Conservation (phyloP, 2,888 invertebrate genomes). For the Eucera pruinosa region DNA sequence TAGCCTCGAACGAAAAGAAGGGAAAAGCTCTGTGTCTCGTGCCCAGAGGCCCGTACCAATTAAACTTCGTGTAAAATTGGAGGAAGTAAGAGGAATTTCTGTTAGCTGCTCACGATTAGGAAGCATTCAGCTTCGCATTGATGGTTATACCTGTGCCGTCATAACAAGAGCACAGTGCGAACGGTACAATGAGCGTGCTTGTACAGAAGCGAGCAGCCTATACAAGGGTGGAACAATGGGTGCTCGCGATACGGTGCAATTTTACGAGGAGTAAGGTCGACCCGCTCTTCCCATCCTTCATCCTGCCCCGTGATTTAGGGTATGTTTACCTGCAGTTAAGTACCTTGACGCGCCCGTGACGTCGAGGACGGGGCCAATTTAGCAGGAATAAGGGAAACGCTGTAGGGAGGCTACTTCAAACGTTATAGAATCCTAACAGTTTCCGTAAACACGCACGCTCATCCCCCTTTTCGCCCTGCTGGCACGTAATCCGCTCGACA, state of each 20-base stretch:
- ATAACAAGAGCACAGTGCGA: conserved; percentile 24
- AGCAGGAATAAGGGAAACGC: conserved; percentile 68
- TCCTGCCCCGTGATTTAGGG: conserved; percentile 73
- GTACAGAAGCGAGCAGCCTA: conserved; percentile 46
- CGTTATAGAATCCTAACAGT: conserved; percentile 72
- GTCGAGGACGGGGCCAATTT: conserved; percentile 68
- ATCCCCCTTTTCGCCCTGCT: conserved; percentile 37
- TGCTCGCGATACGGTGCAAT: conserved; percentile 61
- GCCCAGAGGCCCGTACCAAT: conserved; percentile 3
- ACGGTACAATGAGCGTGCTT: conserved; percentile 18
- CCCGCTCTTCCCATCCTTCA: conserved; percentile 33
- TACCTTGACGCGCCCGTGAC: conserved; percentile 76
- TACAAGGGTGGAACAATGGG: conserved; percentile 60
- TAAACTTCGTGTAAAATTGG: neutral
- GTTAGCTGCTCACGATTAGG: conserved; percentile 1
- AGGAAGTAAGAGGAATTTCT: neutral
- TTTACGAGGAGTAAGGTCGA: conserved; percentile 70
- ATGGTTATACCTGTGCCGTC: conserved; percentile 43
- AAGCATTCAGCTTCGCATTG: conserved; percentile 3
- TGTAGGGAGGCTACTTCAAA: conserved; percentile 66
- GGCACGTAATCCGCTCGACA: conserved; percentile 55
- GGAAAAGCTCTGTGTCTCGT: neutral
- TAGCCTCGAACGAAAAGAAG: no score
- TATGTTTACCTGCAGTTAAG: conserved; percentile 79
- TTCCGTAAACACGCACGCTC: conserved; percentile 73